These are phyloP conservation scores for Marcusenius ussheri DNA, from an alignment of 2,113 vertebrate species.

Conservation along the genomic window DNA sequence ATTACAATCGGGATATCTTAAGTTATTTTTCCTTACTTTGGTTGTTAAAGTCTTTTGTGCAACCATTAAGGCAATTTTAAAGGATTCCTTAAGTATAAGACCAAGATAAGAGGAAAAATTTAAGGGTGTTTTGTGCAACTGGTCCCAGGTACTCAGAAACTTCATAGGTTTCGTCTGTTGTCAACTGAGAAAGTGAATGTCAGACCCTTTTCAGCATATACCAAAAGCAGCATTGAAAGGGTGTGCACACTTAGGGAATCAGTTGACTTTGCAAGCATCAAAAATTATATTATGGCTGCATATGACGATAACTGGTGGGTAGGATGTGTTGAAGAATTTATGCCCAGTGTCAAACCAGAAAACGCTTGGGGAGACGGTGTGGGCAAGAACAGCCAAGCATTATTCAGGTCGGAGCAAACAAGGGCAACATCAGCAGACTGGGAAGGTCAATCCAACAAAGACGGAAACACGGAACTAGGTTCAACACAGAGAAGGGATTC, in stretches of 20 bases:
- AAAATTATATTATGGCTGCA: neutral
- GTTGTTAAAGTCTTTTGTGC: too few relatives aligned
- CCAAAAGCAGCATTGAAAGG: neutral
- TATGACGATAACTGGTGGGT: neutral
- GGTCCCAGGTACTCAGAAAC: neutral
- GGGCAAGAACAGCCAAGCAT: too few relatives aligned
- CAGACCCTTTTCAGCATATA: neutral
- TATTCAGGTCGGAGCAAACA: neutral
- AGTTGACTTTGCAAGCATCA: slow-evolving; percentile 1
- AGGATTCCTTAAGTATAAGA: too few relatives aligned
- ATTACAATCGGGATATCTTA: too few relatives aligned
- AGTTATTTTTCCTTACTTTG: too few relatives aligned
- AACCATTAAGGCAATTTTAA: too few relatives aligned
- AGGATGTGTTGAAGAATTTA: slow-evolving; percentile 1
- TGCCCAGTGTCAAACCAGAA: neutral
- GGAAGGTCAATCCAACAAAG: neutral
- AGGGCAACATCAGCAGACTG: neutral
- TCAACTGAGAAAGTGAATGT: neutral
- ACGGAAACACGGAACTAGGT: neutral
- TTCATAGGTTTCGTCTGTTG: neutral
- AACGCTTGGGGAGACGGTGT: too few relatives aligned
- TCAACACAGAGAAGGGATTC: neutral
- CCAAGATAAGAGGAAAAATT: too few relatives aligned
- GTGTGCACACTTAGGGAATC: slow-evolving; percentile 7
- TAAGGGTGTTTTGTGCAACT: too few relatives aligned